phyloP scores from a whole-genome alignment of 2,113 vertebrate genomes.

The rat (Rattus norvegicus) region DNA sequence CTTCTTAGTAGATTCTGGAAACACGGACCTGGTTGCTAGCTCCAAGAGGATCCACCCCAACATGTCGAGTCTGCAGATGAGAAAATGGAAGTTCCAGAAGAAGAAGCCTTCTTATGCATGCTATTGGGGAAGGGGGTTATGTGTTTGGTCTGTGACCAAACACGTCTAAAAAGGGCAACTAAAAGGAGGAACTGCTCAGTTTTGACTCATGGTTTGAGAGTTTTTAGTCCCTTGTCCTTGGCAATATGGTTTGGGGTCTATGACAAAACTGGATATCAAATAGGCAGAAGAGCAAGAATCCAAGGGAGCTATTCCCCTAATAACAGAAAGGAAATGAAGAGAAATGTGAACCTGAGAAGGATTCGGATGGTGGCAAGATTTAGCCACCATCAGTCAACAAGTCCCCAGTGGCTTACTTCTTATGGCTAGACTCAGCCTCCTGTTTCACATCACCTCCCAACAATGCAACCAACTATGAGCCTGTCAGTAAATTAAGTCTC shows the following conservation, averaged over 20 bases:
- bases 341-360: background rate
- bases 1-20: background rate
- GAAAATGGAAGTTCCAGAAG: background rate
- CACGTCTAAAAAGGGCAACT: background rate
- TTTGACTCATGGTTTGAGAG: background rate
- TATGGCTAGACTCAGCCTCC: background rate
- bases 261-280: background rate
- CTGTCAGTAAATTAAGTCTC: background rate
- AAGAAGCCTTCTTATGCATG: background rate
- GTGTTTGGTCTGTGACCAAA: background rate
- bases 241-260: background rate
- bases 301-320: background rate
- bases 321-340: background rate
- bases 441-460: background rate
- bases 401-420: background rate
- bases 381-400: background rate
- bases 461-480: background rate
- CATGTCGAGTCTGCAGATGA: background rate
- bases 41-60: background rate
- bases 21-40: background rate
- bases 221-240: background rate
- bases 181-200: background rate
- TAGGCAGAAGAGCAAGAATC: background rate
- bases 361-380: background rate
- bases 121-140: background rate